phyloP scores from a whole-genome alignment of 2,888 invertebrate species.

The Sphinx pinastri region DNA sequence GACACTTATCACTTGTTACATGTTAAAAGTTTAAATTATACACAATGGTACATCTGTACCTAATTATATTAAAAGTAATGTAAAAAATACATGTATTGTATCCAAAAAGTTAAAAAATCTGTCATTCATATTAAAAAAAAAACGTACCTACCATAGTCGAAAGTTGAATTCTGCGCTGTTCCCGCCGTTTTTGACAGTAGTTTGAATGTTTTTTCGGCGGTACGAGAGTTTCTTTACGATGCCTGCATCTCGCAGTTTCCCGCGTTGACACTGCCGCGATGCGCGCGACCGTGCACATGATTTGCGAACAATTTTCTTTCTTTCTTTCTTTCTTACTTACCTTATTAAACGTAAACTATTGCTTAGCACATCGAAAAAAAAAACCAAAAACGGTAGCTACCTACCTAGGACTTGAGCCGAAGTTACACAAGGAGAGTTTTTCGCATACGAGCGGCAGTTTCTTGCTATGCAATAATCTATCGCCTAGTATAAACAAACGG shows the following conservation, averaged over 20 bases:
- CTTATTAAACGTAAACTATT: not conserved
- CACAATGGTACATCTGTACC: slow-evolving; percentile 2
- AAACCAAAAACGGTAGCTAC: too few species aligned
- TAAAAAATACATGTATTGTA: not conserved
- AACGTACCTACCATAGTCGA: slow-evolving; percentile 61
- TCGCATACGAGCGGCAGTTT: too few species aligned
- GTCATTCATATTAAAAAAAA: not conserved
- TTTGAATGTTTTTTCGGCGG: slow-evolving; percentile 47
- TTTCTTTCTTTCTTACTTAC: too few species aligned
- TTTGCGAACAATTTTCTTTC: too few species aligned
- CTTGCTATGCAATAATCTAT: too few species aligned
- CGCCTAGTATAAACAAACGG: too few species aligned
- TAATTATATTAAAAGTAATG: too few species aligned
- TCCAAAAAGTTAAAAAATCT: not conserved
- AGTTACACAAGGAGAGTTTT: too few species aligned
- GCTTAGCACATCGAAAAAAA: too few species aligned
- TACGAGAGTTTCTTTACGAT: slow-evolving; percentile 39
- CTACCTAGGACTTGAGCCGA: too few species aligned
- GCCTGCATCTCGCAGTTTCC: slow-evolving; percentile 55
- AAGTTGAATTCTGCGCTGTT: slow-evolving; percentile 40
- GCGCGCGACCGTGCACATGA: slow-evolving; percentile 58
- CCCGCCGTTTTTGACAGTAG: slow-evolving; percentile 41
- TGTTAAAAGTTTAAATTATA: slow-evolving; percentile 24
- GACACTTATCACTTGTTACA: slow-evolving; percentile 32
- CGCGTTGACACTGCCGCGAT: slow-evolving; percentile 62